Base-by-base conservation (phyloP, 2,797 vertebrate genomes). In the Limosa lapponica region DNA sequence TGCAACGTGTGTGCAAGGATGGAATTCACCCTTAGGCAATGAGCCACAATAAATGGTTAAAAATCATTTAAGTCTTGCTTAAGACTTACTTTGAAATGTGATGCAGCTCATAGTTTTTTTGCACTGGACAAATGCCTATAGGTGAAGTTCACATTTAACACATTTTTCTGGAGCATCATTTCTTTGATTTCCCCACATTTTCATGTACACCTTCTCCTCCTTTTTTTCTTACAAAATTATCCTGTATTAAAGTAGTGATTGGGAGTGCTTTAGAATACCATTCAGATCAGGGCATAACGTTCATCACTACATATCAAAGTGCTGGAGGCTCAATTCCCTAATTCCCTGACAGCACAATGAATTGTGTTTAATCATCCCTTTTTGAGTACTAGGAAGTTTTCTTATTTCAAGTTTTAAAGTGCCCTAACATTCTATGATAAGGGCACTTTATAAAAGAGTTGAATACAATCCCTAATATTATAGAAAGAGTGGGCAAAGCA, bases 171-270 rank as follows among this genome's bases (percentile, higher is more conserved):
- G 17, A 17, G 10, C 17, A 74, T 19, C 0, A n/a, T 67, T 90
- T 74, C 25, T 81, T 82, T 90, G 23, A 36, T 67, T 77, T 58
- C 13, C 25, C 22, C 11, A 37, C 1, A 3, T 39, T 92, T 92
- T 44, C 8, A 18, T 11, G 2, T n/a, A 57, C 1, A 30, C 0
- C 6, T 73, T 27, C 20, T 48, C 10, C 8, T 73, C 4, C 7
- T 52, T 3, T 32, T 82, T 71, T 77, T 41, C 25, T 58, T 37
- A n/a, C 2, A 80, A 67, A 80, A 70, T 66, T 36, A 17, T 58
- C 7, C 19, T 77, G 1, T n/a, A 24, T 59, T 59, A 48, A 71
- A 65, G 25, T 24, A 61, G 39, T 11, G 1, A 82, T 19, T 54
- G 17, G 6, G 6, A 18, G n/a, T 18, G 30, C 39, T 72, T 91